Evolutionary conservation across 53 echinoderm and acorn worm species (phyloP), one percentile per base, ranked within the genome.

Genomic region (Patiria pectinifera): DNA sequence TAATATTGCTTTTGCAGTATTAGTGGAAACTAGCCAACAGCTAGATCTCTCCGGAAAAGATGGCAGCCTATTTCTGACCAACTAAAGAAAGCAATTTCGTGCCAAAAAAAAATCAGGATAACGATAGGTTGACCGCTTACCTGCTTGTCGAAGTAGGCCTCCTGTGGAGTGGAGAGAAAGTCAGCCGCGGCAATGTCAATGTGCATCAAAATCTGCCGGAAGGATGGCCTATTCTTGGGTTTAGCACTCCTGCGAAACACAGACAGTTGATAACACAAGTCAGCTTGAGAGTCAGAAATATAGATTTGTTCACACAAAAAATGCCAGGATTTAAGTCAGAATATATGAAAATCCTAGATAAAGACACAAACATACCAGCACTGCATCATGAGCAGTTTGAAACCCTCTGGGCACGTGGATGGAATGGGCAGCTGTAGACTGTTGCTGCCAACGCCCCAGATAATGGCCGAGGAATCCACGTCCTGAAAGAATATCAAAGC

Each of bases 361-460:
- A 35, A 35, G 35, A 35, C 35, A 35, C 35, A 35, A 83, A 82
- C 94, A 62, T 93, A 95, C 95, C 95, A 95, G 91, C 95, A 97
- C 92, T 99, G 99, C 93, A 97, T 99, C 96, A 99, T 97, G 3
- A 99, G 95, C 6, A 99, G 95, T 85, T 99, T 97, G 85, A 99
- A 99, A 21, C 99, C 99, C 69, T 99, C 99, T 2, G 99, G 99
- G 66, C 99, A 99, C 22, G 99, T 99, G 9, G 96, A 97, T 60
- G 99, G 99, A 76, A 99, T 99, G 0, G 99, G 99, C 45, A 99
- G 94, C 91, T 96, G 96, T 6, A 99, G 93, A 81, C 99, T 99
- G 93, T 99, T 99, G 74, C 99, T 99, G n/a, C 99, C 99, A 24
- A 99, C 99, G 16, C 99, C 99, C 99, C 99, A 99, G 93, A 99